phyloP scores from a whole-genome alignment of 1,140 invertebrate species.

The Drosophila pallidifrons region DNA sequence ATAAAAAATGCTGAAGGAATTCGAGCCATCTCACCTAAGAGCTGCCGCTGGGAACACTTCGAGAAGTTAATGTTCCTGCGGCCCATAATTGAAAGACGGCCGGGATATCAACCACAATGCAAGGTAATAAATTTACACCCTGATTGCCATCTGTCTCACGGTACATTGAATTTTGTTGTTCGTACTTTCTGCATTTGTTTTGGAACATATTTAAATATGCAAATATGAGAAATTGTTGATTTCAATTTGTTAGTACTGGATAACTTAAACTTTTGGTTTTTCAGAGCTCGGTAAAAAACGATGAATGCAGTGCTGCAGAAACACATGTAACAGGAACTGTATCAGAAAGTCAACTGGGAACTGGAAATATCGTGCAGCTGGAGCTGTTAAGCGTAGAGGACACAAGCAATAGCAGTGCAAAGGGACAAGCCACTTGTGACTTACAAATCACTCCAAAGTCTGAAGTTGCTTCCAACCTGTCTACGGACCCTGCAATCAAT shows the following conservation, averaged over 20 bases:
- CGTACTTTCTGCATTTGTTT: too few relatives aligned
- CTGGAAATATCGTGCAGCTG: slow-evolving; percentile 4
- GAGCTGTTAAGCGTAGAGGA: slow-evolving; percentile 12
- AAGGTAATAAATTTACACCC: slow-evolving; percentile 27
- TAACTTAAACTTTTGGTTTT: neutral
- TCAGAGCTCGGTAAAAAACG: slow-evolving; percentile 48
- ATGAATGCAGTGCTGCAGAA: neutral
- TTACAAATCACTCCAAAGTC: neutral
- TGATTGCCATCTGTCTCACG: too few relatives aligned
- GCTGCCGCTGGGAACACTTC: slow-evolving; percentile 77
- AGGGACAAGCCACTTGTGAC: slow-evolving; percentile 17
- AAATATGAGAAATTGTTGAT: too few relatives aligned
- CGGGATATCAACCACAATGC: slow-evolving; percentile 58
- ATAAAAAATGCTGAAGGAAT: slow-evolving; percentile 57
- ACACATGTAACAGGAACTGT: slow-evolving; percentile 1
- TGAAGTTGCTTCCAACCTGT: neutral
- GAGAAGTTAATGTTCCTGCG: slow-evolving; percentile 72
- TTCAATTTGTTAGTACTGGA: neutral
- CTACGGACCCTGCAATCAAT: neutral
- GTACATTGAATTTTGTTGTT: too few relatives aligned
- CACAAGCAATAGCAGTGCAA: neutral
- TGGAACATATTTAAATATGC: neutral
- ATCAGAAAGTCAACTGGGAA: neutral
- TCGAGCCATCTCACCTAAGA: slow-evolving; percentile 33
- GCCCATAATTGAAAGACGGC: slow-evolving; percentile 71